Base-by-base conservation (phyloP, 2,888 invertebrate species). In the Andrena trimmerana region DNA sequence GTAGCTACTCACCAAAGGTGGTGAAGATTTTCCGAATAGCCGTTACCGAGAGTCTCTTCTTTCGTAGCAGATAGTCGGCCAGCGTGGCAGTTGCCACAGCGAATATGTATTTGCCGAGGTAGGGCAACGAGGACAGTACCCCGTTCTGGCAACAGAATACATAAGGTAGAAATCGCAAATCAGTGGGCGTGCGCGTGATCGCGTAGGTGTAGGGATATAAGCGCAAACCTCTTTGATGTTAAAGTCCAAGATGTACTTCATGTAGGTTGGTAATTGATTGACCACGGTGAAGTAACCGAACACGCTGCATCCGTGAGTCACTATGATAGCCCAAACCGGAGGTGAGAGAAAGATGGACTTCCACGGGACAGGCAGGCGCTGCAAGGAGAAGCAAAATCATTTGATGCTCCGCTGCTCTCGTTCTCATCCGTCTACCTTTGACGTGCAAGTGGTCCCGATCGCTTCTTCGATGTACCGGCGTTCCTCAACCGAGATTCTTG, bases 201-300 rank as follows among this genome's bases (percentile, higher is more conserved):
- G 8, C 27, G 31, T 5, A n/a, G 3, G 8, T 4, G 4, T 8
- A 24, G 6, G 16, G 36, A n/a, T 27, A 29, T 6, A 16, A 27
- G 0, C 31, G 57, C 48, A 0, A 33, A 97, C 97, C 94, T 96
- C 95, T 94, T 98, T 97, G 90, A 98, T 97, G 91, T 97, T 95
- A 91, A 96, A 97, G 84, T 96, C 95, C 69, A 98, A 95, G 86
- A 98, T 97, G 91, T 96, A 96, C 93, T 97, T 96, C 96, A 98
- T 97, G 94, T 97, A 98, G 1, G 97, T 97, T 6, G 98, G 98
- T 90, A 98, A 95, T 91, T 98, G 98, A 94, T 98, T 97, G 87
- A 98, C 96, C 48, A 98, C 97, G 13, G 97, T 98, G 94, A 98
- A 98, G 95, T 97, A 98, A 0, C 98, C 97, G 94, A 97, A 98